Base-by-base conservation (phyloP, 1,140 invertebrate species). In the Meloidogyne exigua region DNA sequence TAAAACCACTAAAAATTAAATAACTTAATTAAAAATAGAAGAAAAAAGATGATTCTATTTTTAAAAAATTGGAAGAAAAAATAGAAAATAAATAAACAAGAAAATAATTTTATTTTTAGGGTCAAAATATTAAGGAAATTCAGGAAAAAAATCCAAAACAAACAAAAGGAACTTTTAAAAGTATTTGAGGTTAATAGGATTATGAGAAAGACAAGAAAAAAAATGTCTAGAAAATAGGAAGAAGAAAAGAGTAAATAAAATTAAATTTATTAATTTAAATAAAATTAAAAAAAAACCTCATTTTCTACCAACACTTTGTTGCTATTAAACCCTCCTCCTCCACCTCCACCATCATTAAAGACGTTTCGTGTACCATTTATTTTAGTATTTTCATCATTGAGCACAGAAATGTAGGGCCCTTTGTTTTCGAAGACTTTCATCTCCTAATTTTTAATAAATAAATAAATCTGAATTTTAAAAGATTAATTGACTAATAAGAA, bases 281-380 rank as follows among this genome's bases (percentile, higher is more conserved):
- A 13, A n/a, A n/a, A n/a, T n/a, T n/a, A 44, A 49, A 57, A 57
- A 57, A 4, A 18, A n/a, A 26, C 68, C 15, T 32, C 68, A 42
- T n/a, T n/a, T 9, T 18, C 23, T 10, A n/a, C 68, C 68, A 10
- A 21, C 4, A 18, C 28, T 23, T 13, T 28, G 11, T 44, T 26
- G 12, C 3, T 18, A 42, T n/a, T 21, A 57, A 39, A 10, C 4
- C 28, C 28, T 32, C 11, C n/a, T 21, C 32, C 26, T 11, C 71
- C 71, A 5, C 71, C 71, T 28, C 71, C 71, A 23, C 71, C 71
- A 64, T 73, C 71, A 36, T 65, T 73, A 36, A 73, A 73, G 57
- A 73, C 42, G 18, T 57, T 18, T n/a, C n/a, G 49, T 0, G 49
- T n/a, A 5, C 49, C 49, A 57, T 4, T 57, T 15, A 73, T 10